These are phyloP conservation scores for Crossocerus cetratus DNA, from an alignment of 2,888 invertebrate species.

Conservation along the genomic window DNA sequence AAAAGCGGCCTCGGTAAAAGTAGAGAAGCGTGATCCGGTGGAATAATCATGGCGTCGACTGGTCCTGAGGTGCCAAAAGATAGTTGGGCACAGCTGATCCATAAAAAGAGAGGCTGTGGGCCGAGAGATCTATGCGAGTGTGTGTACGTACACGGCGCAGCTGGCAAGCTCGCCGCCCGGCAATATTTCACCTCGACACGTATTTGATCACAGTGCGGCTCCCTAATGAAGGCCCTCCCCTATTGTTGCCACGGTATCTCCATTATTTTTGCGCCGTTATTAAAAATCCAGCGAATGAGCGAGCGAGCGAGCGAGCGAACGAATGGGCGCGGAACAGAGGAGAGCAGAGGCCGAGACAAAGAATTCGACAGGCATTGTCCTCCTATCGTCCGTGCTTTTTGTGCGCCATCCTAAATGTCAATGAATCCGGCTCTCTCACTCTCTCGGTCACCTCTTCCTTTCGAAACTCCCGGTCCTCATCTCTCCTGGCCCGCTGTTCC, in stretches of 20 bases:
- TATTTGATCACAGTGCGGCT: constrained; percentile 56
- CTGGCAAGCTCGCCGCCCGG: constrained; percentile 42
- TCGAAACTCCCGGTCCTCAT: constrained; percentile 9
- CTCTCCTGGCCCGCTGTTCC: background rate
- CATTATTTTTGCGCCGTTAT: constrained; percentile 76
- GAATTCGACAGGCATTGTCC: constrained; percentile 75
- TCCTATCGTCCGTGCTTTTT: constrained; percentile 69
- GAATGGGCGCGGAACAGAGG: too few relatives aligned
- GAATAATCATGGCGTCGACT: constrained; percentile 8
- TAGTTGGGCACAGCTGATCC: constrained; percentile 46
- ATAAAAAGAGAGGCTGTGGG: constrained; percentile 33
- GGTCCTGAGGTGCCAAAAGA: constrained; percentile 33
- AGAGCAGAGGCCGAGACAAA: constrained; percentile 66
- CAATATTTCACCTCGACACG: constrained; percentile 51
- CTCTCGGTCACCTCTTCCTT: constrained; percentile 34
- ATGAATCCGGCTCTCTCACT: constrained; percentile 64
- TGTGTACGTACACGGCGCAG: constrained; percentile 5
- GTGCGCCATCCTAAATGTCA: constrained; percentile 71
- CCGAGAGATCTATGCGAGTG: background rate
- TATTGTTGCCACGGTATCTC: constrained; percentile 71
- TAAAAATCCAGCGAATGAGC: constrained; percentile 70
- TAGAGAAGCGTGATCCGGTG: background rate
- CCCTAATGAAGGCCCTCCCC: constrained; percentile 70
- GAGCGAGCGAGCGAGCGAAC: too few relatives aligned
- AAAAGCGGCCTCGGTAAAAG: background rate